Conservation (phyloP, 2,113 vertebrate species). For the Astatoreochromis straeleni region DNA sequence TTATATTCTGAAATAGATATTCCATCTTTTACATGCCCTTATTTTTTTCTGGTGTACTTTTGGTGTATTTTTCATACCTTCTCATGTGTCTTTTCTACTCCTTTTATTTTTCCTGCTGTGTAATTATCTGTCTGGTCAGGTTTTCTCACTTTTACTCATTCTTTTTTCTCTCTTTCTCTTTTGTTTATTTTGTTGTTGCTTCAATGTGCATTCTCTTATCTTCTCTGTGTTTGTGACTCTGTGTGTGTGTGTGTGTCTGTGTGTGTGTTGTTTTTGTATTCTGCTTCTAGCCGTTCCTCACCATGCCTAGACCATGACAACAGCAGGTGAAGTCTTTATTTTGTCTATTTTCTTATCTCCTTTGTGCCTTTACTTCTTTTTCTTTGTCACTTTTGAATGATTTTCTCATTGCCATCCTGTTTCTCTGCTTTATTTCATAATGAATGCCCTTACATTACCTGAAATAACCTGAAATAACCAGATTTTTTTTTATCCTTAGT, state of each 20-base stretch:
- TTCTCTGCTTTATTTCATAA: conserved; percentile 11
- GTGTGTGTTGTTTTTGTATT: conserved; percentile 74
- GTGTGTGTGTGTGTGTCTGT: not conserved
- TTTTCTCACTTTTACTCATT: conserved; percentile 25
- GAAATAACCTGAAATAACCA: not conserved
- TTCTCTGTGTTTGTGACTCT: conserved; percentile 34
- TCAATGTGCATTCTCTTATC: conserved; percentile 12
- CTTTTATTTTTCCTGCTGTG: conserved; percentile 3
- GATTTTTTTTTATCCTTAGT: not conserved
- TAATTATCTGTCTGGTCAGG: conserved; percentile 5
- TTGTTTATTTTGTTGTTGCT: conserved; percentile 1
- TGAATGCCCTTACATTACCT: conserved; percentile 9
- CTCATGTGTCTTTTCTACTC: not conserved
- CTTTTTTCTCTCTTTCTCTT: conserved; percentile 19
- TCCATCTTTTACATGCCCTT: not conserved
- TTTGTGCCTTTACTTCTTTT: not conserved
- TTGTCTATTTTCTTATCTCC: conserved; percentile 12
- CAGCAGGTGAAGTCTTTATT: conserved; percentile 90
- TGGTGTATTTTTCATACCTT: not conserved
- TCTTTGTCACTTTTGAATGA: not conserved
- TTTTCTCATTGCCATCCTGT: not conserved
- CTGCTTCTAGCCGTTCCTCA: conserved; percentile 88
- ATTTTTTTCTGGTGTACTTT: not conserved
- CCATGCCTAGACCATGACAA: conserved; percentile 97
- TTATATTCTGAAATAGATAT: not conserved